phyloP scores from a whole-genome alignment of 1,140 invertebrate species.

The Bombus sylvicola region DNA sequence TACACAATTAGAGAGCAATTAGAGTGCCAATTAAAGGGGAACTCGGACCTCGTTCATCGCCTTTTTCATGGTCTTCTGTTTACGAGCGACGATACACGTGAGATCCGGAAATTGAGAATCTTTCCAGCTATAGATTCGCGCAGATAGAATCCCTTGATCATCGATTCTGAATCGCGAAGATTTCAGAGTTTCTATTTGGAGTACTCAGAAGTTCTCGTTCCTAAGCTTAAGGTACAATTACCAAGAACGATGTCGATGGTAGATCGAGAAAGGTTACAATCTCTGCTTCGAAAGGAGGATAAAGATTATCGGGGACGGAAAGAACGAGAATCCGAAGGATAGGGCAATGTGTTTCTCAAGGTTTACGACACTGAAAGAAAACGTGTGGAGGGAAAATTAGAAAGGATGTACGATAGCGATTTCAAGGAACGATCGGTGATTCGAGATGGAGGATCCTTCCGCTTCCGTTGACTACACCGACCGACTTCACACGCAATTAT shows the following conservation, averaged over 20 bases:
- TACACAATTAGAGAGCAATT: slow-evolving; percentile 73
- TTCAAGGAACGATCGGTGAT: slow-evolving; percentile 13
- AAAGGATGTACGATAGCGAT: not conserved
- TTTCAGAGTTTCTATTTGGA: too few species aligned
- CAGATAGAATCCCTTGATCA: not conserved
- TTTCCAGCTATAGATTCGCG: not conserved
- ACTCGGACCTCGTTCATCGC: slow-evolving; percentile 15
- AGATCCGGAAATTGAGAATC: not conserved
- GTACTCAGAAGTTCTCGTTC: too few species aligned
- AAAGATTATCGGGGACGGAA: not conserved
- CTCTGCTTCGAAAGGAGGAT: not conserved
- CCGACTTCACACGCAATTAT: slow-evolving; percentile 66
- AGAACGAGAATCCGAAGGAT: too few species aligned
- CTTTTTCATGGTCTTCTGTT: slow-evolving; percentile 44
- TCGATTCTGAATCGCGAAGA: not conserved
- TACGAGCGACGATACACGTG: slow-evolving; percentile 10
- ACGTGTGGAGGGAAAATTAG: not conserved
- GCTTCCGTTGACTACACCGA: slow-evolving; percentile 52
- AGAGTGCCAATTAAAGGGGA: slow-evolving; percentile 65
- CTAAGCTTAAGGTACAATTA: too few species aligned
- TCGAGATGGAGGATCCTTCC: slow-evolving; percentile 45
- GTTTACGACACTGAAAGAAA: not conserved
- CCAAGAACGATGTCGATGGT: too few species aligned
- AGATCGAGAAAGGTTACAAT: not conserved
- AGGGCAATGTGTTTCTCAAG: not conserved